phyloP scores from a whole-genome alignment of 1,140 invertebrate genomes.

The Pinna nobilis region DNA sequence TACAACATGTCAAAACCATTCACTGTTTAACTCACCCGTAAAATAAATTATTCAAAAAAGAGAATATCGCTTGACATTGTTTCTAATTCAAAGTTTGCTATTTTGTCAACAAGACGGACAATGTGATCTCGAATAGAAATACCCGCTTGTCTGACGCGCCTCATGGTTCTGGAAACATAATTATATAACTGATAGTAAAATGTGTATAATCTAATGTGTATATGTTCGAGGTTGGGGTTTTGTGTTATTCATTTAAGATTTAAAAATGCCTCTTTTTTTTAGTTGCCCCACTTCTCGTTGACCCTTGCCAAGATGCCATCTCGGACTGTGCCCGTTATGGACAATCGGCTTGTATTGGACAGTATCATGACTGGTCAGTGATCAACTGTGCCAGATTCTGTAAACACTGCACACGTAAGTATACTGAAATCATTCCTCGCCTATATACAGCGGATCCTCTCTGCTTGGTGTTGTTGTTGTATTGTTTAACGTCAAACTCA shows the following conservation, averaged over 20 bases:
- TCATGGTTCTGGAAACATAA: not conserved
- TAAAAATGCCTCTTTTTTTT: not conserved
- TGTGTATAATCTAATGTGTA: not conserved
- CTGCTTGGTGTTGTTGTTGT: not conserved
- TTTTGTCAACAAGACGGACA: too few relatives aligned
- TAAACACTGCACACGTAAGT: conserved; percentile 51
- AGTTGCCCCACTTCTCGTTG: conserved; percentile 25
- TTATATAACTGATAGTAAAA: not conserved
- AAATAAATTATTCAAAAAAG: too few relatives aligned
- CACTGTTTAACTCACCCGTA: too few relatives aligned
- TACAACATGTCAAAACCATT: too few relatives aligned
- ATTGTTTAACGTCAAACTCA: not conserved
- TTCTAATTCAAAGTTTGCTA: too few relatives aligned
- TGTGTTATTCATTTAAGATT: not conserved
- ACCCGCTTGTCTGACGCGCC: too few relatives aligned
- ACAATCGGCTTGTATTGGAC: conserved; percentile 46
- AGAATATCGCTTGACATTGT: too few relatives aligned
- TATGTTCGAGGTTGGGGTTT: too few relatives aligned
- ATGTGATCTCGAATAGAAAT: too few relatives aligned
- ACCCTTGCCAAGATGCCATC: conserved; percentile 53
- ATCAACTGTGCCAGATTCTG: conserved; percentile 51
- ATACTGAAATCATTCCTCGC: not conserved
- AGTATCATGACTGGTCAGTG: conserved; percentile 52
- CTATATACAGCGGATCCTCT: not conserved
- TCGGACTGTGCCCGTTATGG: conserved; percentile 58